phyloP scores from a whole-genome alignment of 1,140 invertebrate species.

The Sarcophaga peregrina region DNA sequence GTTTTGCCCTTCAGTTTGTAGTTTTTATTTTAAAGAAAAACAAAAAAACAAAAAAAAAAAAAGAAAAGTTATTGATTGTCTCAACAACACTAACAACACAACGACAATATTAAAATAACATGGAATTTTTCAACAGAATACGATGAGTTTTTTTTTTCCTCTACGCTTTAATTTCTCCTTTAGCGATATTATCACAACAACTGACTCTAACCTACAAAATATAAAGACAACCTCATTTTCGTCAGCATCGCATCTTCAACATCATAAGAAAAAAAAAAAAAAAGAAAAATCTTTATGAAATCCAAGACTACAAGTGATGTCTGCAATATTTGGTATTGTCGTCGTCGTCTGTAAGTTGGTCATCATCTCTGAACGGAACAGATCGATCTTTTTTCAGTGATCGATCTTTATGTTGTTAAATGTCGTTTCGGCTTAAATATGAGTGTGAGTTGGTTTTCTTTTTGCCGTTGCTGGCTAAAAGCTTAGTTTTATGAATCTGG shows the following conservation, averaged over 20 bases:
- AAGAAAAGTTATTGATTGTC: not conserved
- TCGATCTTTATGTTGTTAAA: conserved; percentile 40
- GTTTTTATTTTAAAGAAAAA: too few relatives aligned
- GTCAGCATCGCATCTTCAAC: not conserved
- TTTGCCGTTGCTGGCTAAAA: not conserved
- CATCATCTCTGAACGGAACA: conserved; percentile 13
- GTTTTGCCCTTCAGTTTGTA: conserved; percentile 9
- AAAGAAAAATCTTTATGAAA: not conserved
- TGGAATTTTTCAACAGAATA: conserved; percentile 28
- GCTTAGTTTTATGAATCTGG: conserved; percentile 6
- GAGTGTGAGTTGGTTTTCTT: not conserved
- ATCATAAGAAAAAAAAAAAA: not conserved
- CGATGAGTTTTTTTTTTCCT: conserved; percentile 1
- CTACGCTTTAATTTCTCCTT: conserved; percentile 33
- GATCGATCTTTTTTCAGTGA: conserved; percentile 32
- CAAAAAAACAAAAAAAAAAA: too few relatives aligned
- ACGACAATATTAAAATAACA: not conserved
- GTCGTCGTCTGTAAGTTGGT: conserved; percentile 6
- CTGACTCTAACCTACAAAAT: conserved; percentile 8
- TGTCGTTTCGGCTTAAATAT: conserved; percentile 27
- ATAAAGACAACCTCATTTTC: not conserved
- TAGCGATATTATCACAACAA: conserved; percentile 27
- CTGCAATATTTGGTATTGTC: not conserved
- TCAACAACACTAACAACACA: conserved; percentile 3
- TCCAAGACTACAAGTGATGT: not conserved